A percentile compares a stretch with the other conserved stretches of the same genome.
Conservation (phyloP, 1,140 invertebrate genomes). For the fruit fly (Drosophila melanogaster) region DNA sequence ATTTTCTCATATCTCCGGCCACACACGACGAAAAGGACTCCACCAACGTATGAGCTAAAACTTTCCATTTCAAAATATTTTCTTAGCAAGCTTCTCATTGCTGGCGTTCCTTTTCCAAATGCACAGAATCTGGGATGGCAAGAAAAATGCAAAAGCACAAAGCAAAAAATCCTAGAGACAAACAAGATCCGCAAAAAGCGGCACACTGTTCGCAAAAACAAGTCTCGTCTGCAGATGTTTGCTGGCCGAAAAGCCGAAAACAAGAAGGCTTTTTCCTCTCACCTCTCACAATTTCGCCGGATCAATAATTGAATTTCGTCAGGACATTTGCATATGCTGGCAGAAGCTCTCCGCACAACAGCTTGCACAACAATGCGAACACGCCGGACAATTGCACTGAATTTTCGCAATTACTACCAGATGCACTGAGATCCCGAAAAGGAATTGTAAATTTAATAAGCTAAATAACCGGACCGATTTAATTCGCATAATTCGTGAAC, state of each 20-base stretch:
- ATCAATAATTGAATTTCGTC: slow-evolving; percentile 45
- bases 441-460: slow-evolving; percentile 17
- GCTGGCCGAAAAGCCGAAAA: slow-evolving; percentile 5
- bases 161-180: neutral
- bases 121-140: slow-evolving; percentile 19
- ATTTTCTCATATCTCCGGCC: slow-evolving; percentile 35
- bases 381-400: slow-evolving; percentile 29
- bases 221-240: slow-evolving; percentile 28
- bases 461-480: slow-evolving; percentile 18
- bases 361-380: slow-evolving; percentile 9
- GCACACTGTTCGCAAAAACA: slow-evolving; percentile 23
- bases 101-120: slow-evolving; percentile 21
- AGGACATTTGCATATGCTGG: slow-evolving; percentile 25
- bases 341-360: neutral
- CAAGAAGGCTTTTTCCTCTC: slow-evolving; percentile 15
- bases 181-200: neutral
- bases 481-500: slow-evolving; percentile 15
- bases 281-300: neutral
- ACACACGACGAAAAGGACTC: slow-evolving; percentile 1
- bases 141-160: neutral
- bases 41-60: slow-evolving; percentile 17
- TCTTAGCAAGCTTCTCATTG: slow-evolving; percentile 50
- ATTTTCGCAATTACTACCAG: slow-evolving; percentile 37
- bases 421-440: slow-evolving; percentile 9
- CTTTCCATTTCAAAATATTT: slow-evolving; percentile 55